Evolutionary conservation across 2,113 vertebrate species (phyloP), one percentile per base, ranked within the genome.

Genomic region (Eubucco bourcierii): DNA sequence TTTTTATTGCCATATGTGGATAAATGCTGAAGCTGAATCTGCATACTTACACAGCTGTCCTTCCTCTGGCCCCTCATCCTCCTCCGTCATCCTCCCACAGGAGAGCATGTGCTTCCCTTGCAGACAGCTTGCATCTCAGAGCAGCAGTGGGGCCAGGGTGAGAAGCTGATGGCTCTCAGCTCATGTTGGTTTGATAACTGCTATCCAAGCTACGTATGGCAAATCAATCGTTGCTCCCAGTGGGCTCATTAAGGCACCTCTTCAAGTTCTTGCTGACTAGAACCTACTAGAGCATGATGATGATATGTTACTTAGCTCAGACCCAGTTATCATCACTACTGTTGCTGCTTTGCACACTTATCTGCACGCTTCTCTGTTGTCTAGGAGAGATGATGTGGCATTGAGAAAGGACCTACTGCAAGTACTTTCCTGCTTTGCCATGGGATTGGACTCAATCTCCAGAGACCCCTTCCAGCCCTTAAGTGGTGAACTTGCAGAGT

Each of bases 211-310:
- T 74, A 29, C 28, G 1, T 9, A 2, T 31, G 53, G 71, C n/a
- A 39, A 52, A 46, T 46, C 24, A 34, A 4, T 37, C 28, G 4
- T 18, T 28, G 60, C 64, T 73, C 53, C 47, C 53, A 37, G 17
- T 61, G 46, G 53, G 27, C 34, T 73, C 6, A 0, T 28, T 25
- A 24, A 29, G 28, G 47, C 50, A 41, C 7, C 6, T 2, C 37
- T 29, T 20, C 47, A 37, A 8, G 15, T 34, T 21, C 41, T 83
- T 14, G 19, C 44, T 53, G 44, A 34, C 41, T 41, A 59, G 15
- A 47, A 15, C 44, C 17, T 24, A 4, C 1, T 1, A 15, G 34
- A 15, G 25, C 2, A 0, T 9, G n/a, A 14, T 1, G 1, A 4
- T 6, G 28, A 55, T 5, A 12, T 1, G 0, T 58, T 59, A 17